Percentiles rank a stretch among this genome's conserved stretches.
These are phyloP conservation scores for Spermophilus dauricus DNA, from an alignment of 2,113 vertebrate genomes.

Conservation along the genomic window DNA sequence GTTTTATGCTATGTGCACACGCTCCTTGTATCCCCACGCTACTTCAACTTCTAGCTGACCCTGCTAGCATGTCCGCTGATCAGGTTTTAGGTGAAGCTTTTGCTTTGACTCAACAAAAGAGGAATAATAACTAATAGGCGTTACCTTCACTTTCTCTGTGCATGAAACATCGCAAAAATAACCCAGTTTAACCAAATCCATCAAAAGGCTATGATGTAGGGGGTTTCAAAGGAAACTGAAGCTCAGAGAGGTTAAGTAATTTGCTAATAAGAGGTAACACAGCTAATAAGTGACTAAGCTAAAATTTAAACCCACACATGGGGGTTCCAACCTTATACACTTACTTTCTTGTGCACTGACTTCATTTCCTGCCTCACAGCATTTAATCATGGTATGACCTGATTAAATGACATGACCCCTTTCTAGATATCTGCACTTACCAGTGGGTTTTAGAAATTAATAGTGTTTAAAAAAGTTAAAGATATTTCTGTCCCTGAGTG, in stretches of 20 bases:
- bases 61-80: neutral
- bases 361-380: neutral
- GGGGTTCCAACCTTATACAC: neutral
- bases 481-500: neutral
- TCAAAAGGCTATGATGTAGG: neutral
- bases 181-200: neutral
- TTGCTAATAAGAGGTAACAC: neutral
- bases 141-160: neutral
- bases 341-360: neutral
- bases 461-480: neutral
- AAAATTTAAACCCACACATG: neutral
- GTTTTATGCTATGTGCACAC: neutral
- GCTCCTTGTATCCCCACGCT: neutral
- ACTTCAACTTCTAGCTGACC: rapidly evolving
- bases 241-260: neutral
- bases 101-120: neutral
- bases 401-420: too few species aligned
- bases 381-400: neutral
- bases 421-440: neutral
- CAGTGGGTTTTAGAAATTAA: neutral
- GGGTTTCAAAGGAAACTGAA: neutral
- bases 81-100: neutral
- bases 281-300: neutral
- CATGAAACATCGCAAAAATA: neutral
- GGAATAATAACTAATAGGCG: neutral